Percentiles rank a stretch among this genome's conserved stretches.
phyloP scores from a whole-genome alignment of 2,113 vertebrate genomes.

The Anser brachyrhynchus region DNA sequence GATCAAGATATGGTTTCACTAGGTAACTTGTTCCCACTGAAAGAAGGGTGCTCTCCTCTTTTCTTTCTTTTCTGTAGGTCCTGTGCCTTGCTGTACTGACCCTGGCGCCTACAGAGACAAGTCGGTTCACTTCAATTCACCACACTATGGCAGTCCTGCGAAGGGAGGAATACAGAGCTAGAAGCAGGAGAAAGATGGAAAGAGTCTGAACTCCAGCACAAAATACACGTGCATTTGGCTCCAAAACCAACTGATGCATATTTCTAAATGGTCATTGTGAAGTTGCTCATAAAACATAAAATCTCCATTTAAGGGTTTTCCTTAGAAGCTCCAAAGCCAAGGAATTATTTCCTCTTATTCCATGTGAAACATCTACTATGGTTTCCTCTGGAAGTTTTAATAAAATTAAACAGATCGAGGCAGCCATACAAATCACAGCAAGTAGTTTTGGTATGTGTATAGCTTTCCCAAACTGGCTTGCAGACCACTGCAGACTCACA shows the following conservation, averaged over 20 bases:
- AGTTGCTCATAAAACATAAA: not conserved
- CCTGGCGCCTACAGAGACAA: too few species aligned
- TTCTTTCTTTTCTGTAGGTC: not conserved
- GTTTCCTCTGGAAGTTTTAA: not conserved
- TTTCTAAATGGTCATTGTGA: not conserved
- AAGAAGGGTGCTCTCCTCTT: not conserved
- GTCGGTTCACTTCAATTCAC: not conserved
- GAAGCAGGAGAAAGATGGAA: not conserved
- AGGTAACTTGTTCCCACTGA: fast-evolving
- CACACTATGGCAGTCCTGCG: not conserved
- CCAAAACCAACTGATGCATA: not conserved
- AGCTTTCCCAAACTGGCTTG: not conserved
- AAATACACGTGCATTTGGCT: not conserved
- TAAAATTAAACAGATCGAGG: not conserved
- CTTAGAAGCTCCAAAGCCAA: not conserved
- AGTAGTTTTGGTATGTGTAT: not conserved
- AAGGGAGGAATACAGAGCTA: not conserved
- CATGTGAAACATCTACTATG: not conserved
- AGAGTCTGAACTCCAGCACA: not conserved
- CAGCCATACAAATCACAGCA: not conserved
- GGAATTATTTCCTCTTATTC: not conserved
- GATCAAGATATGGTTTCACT: not conserved
- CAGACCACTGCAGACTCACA: not conserved
- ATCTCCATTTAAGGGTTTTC: not conserved
- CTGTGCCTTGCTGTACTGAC: not conserved